Base-by-base conservation (phyloP, 92 coral and sea anemone genomes). In the Actinernus sp. region DNA sequence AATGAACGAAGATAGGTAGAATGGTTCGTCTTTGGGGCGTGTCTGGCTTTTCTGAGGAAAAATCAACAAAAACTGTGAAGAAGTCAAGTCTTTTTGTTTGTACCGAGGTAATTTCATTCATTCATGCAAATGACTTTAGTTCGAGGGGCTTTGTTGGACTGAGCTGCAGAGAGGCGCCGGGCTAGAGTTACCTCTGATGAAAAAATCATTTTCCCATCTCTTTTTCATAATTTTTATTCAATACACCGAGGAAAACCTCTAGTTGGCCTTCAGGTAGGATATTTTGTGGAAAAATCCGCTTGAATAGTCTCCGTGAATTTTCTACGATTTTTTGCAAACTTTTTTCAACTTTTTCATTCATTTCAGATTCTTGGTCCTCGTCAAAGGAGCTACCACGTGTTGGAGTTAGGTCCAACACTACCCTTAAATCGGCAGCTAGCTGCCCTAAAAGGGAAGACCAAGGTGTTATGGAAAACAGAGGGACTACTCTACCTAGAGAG, bases 91-190 rank as follows among this genome's bases (percentile, higher is more conserved):
- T 81, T 85, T 89, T 90, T 90, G 97, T 90, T 90, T 86, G 92
- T 75, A 78, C 78, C 82, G 82, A 75, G 86, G 88, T 91, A 86
- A 89, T 89, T 85, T 86, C 92, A 90, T 90, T 90, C 97, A 90
- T 90, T 90, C 92, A 90, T 90, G 87, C 84, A 89, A 91, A 90
- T 90, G 82, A 60, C 28, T 45, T 18, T 5, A 36, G n/a, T n/a
- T 63, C 47, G 27, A 28, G 49, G 22, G 66, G 61, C 53, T 76
- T 69, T 77, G 78, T 81, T 74, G 62, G 49, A 58, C 55, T 54
- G 49, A 40, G 55, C 64, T 50, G 76, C 48, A 32, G 70, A 55
- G 73, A 70, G 63, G 45, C 55, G 29, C 62, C 19, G 30, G 82
- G 70, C 62, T 68, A 68, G 69, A 27, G 52, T 55, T 55, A 4